These are phyloP conservation scores for Zaprionus nigranus DNA, from an alignment of 1,140 invertebrate species.

Conservation along the genomic window DNA sequence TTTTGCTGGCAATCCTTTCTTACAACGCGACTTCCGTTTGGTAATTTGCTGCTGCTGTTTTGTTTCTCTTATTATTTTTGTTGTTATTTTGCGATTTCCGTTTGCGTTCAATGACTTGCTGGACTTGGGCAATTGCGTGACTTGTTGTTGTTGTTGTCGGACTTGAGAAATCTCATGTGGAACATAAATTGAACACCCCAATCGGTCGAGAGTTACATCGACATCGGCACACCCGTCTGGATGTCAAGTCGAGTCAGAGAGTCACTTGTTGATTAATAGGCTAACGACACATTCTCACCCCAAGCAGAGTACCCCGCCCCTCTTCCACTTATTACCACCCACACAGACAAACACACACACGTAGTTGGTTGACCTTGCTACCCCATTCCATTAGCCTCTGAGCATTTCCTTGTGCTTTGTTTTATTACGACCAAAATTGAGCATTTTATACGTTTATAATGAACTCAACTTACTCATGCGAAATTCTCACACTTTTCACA, in stretches of 20 bases:
- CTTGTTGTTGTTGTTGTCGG: slow-evolving; percentile 40
- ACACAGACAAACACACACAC: slow-evolving; percentile 2
- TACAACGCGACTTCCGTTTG: slow-evolving; percentile 61
- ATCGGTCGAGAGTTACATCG: slow-evolving; percentile 46
- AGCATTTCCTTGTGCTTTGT: slow-evolving; percentile 62
- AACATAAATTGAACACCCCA: slow-evolving; percentile 48
- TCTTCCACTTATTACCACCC: background rate
- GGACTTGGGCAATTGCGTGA: slow-evolving; percentile 65
- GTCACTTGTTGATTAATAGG: slow-evolving; percentile 75
- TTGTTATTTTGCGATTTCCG: slow-evolving; percentile 54
- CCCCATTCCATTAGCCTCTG: slow-evolving; percentile 31
- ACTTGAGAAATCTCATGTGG: slow-evolving; percentile 41
- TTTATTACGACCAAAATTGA: slow-evolving; percentile 47
- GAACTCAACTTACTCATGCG: slow-evolving; percentile 47
- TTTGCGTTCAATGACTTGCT: slow-evolving; percentile 62
- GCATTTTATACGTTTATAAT: slow-evolving; percentile 42
- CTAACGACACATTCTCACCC: slow-evolving; percentile 20
- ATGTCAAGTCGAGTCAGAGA: slow-evolving; percentile 36
- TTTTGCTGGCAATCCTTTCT: slow-evolving; percentile 66
- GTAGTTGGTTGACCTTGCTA: slow-evolving; percentile 63
- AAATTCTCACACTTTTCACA: slow-evolving; percentile 38
- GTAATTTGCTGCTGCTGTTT: background rate
- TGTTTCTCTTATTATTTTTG: slow-evolving; percentile 4
- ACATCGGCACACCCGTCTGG: slow-evolving; percentile 60
- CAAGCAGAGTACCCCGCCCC: background rate